Evolutionary conservation across 2,888 invertebrate species (phyloP), one percentile per base, ranked within the genome.

Genomic region (Caenorhabditis afra): DNA sequence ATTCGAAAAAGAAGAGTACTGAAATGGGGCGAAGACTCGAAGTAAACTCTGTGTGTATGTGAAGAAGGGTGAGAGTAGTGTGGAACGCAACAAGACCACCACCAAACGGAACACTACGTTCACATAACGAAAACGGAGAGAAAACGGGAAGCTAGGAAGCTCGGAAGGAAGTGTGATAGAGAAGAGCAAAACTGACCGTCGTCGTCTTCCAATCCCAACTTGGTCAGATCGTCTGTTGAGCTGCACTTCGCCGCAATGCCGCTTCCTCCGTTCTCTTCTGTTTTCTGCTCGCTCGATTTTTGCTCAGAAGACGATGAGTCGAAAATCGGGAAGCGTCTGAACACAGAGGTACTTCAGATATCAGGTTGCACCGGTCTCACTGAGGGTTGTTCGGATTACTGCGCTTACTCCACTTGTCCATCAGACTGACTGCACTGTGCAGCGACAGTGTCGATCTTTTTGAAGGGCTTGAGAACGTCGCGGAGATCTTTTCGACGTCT

Each of bases 171-270:
- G 29, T n/a, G n/a, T n/a, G n/a, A n/a, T n/a, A n/a, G n/a, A n/a
- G n/a, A n/a, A n/a, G n/a, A n/a, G n/a, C 14, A 16, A 47, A 53
- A 53, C 52, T 29, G 14, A 75, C 66, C 66, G 35, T 68, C 81
- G 50, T 80, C 79, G 14, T 75, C 29, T 29, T 29, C 74, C 18
- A 80, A 22, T 53, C 80, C 80, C 41, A 80, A 58, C 53, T 76
- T 75, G 0, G 79, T 65, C 58, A 81, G 55, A 74, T 83, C 77
- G 12, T 83, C 83, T 0, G 75, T 75, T 7, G 83, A 83, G 53
- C 59, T 74, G 50, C 83, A 83, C 44, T 79, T 81, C 1, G 83
- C 79, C 0, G 81, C 81, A 8, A 71, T 68, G 16, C 79, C 68
- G 8, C n/a, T 53, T 4, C 37, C 57, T 22, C 16, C 47, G 5